Evolutionary conservation across 2,888 invertebrate genomes (phyloP).

Genomic region (Caenorhabditis auriculariae): DNA sequence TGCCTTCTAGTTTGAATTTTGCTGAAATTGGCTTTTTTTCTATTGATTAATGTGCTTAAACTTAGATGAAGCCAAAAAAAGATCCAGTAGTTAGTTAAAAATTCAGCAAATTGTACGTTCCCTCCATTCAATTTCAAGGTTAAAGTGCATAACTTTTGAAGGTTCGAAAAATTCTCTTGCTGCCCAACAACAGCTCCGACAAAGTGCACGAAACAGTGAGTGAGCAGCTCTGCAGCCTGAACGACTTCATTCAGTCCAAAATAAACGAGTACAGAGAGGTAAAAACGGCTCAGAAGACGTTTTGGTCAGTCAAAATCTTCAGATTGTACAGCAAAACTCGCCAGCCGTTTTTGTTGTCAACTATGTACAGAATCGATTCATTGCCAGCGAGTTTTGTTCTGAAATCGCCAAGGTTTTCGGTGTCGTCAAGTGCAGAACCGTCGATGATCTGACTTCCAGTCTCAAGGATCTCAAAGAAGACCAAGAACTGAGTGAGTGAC

Average conservation of each 20-base stretch:
- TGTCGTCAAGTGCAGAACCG: conserved; percentile 26
- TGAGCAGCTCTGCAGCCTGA: conserved; percentile 25
- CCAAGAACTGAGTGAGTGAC: conserved; percentile 25
- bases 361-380: conserved; percentile 41
- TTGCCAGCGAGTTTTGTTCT: conserved; percentile 35
- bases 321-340: conserved; percentile 30
- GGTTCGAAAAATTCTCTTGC: conserved; percentile 41
- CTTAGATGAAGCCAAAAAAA: no score
- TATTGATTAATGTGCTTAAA: no score
- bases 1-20: no score
- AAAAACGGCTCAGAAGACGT: neutral
- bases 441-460: conserved; percentile 16
- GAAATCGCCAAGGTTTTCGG: conserved; percentile 37
- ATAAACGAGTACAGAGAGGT: conserved; percentile 40
- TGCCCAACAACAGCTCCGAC: conserved; percentile 19
- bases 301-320: conserved; percentile 1
- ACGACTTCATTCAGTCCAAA: conserved; percentile 31
- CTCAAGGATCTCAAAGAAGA: conserved; percentile 26
- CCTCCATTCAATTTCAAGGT: neutral
- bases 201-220: conserved; percentile 24
- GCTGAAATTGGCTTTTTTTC: no score
- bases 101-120: neutral
- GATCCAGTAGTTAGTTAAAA: no score
- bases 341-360: conserved; percentile 39
- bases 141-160: conserved; percentile 7